A percentile compares a stretch with the other conserved stretches of the same genome.
These are phyloP conservation scores for Himalopsyche japonica DNA, from an alignment of 2,888 invertebrate genomes.

Conservation along the genomic window DNA sequence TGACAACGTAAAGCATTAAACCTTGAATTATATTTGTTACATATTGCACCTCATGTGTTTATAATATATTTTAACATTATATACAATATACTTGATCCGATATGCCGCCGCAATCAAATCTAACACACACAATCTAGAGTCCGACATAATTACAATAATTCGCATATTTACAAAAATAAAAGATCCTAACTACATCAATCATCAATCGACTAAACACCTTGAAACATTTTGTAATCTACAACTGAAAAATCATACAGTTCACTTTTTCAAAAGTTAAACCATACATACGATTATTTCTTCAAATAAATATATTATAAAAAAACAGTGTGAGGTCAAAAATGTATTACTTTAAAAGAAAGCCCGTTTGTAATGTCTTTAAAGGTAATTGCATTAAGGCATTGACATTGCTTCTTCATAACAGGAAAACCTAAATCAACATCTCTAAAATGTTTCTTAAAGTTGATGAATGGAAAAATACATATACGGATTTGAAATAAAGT, in stretches of 20 bases:
- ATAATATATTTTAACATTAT: not conserved
- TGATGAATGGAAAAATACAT: too few species aligned
- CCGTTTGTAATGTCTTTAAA: not conserved
- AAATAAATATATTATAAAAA: not conserved
- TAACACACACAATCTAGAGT: not conserved
- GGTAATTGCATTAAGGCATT: not conserved
- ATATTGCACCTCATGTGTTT: not conserved
- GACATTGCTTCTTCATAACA: too few species aligned
- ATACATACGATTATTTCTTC: not conserved
- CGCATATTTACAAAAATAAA: not conserved
- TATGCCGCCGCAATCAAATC: not conserved
- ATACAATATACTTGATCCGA: not conserved
- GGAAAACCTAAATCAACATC: too few species aligned
- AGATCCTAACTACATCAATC: not conserved
- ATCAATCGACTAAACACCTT: not conserved
- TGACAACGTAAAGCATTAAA: not conserved
- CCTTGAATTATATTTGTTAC: not conserved
- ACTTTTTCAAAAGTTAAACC: not conserved
- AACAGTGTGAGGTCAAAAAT: not conserved
- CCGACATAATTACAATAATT: not conserved
- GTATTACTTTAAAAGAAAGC: not conserved
- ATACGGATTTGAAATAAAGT: too few species aligned
- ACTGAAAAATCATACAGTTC: not conserved
- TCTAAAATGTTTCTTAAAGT: too few species aligned
- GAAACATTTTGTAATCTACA: not conserved